phyloP scores from a whole-genome alignment of 2,888 invertebrate genomes.

The Caenorhabditis plicata region DNA sequence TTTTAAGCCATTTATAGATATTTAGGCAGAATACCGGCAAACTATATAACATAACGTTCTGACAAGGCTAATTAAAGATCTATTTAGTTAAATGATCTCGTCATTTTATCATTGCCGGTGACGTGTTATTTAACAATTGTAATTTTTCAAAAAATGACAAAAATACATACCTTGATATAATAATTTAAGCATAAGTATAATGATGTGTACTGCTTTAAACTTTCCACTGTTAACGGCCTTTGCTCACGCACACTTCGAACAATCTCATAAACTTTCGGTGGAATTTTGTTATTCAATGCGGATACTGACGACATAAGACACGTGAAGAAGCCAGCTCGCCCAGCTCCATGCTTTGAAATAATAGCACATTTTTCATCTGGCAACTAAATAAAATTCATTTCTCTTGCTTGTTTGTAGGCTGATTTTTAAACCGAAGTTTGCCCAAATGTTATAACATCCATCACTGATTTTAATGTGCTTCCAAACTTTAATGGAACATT shows the following conservation, averaged over 20 bases:
- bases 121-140: no score
- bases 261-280: slow-evolving; percentile 17
- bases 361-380: slow-evolving; percentile 18
- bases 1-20: no score
- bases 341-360: slow-evolving; percentile 19
- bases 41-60: no score
- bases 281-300: slow-evolving; percentile 13
- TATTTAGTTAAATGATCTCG: no score
- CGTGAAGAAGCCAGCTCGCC: slow-evolving; percentile 21
- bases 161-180: slow-evolving; percentile 22
- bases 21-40: no score
- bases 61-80: no score
- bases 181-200: slow-evolving; percentile 20
- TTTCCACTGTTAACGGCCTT: slow-evolving; percentile 23
- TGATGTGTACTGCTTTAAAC: slow-evolving; percentile 28
- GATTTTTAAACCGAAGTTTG: slow-evolving; percentile 13
- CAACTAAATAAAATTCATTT: background rate
- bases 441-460: slow-evolving; percentile 25
- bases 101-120: no score
- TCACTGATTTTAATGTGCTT: slow-evolving; percentile 19
- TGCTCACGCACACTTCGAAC: slow-evolving; percentile 17
- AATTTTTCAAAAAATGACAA: no score
- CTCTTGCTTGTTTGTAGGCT: background rate
- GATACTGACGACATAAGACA: slow-evolving; percentile 10
- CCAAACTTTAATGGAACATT: slow-evolving; percentile 24